These are phyloP conservation scores for Hucho hucho DNA, from an alignment of 2,113 vertebrate genomes.

Conservation along the genomic window DNA sequence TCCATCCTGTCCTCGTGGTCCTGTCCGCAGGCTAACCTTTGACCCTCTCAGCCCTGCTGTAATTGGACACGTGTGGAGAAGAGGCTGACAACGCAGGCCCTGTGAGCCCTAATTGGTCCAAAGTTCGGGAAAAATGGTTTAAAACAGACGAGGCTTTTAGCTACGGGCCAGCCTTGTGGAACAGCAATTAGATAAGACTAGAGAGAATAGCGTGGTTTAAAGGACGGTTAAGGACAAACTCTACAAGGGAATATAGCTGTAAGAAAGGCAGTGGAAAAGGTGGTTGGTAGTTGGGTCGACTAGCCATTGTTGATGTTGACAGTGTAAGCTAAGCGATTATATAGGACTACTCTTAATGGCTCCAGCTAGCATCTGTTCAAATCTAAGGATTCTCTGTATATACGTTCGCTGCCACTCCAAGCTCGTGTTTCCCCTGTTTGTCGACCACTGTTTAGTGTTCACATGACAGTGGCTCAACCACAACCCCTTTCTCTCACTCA, in stretches of 20 bases:
- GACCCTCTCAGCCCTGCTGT: conserved; percentile 8
- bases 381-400: too few relatives aligned
- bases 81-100: neutral
- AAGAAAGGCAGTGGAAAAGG: too few relatives aligned
- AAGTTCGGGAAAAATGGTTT: neutral
- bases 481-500: conserved; percentile 31
- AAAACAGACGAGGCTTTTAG: too few relatives aligned
- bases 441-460: conserved; percentile 17
- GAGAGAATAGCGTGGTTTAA: too few relatives aligned
- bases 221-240: neutral
- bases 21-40: conserved; percentile 11
- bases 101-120: too few relatives aligned
- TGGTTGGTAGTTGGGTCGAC: neutral
- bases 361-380: conserved; percentile 12
- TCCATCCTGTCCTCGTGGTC: conserved; percentile 7
- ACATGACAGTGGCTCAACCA: conserved; percentile 21
- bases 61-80: neutral
- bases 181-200: too few relatives aligned
- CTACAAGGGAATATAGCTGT: too few relatives aligned
- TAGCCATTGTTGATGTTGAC: neutral
- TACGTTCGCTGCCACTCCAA: neutral
- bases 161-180: too few relatives aligned
- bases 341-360: neutral
- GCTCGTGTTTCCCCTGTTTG: conserved; percentile 34
- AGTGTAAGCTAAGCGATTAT: neutral